Base-by-base conservation (phyloP, 2,888 invertebrate genomes). In the Chymomyza procnemis region DNA sequence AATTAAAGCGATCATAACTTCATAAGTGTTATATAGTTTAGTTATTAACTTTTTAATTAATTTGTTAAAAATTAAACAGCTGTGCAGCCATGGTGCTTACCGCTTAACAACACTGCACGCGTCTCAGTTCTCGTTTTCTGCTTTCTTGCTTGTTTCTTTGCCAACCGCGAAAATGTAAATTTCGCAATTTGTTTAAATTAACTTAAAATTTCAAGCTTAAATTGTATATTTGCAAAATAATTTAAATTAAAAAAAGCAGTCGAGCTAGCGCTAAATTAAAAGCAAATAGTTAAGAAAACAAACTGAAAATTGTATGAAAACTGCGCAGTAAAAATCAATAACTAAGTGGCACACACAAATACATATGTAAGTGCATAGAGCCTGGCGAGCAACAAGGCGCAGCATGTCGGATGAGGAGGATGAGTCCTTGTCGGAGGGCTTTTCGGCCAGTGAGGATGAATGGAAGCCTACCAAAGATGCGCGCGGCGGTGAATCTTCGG, bases 401-500 rank as follows among this genome's bases (percentile, higher is more conserved):
- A 60, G 1, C 22, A 90, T 90, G 90, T 89, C 90, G 2, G 89
- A 89, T 66, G 89, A 89, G 57, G 90, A 89, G 67, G 87, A 89
- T 56, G 87, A 89, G n/a, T 88, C 88, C 18, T 78, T 87, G 67
- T 84, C 88, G 4, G 89, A 88, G 55, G 91, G 89, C 60, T 91
- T 91, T 76, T 91, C 91, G 1, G 90, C 89, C 12, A 90, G 90
- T 69, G 91, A 91, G 71, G 91, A 91, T 71, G 91, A 91, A 67
- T 90, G 90, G 86, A 87, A 88, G 41, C 89, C 88, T 4, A 81
- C 69, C 8, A 83, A 88, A 77, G 68, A 81, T 69, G 71, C 74
- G 21, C 75, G 81, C 18, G 89, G 88, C 1, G 89, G 89, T 26
- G 90, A 90, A 55, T 89, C 90, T 2, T 90, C 90, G 0, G 90